Base-by-base conservation (phyloP, 2,113 vertebrate species). In the Coryphaenoides rupestris region DNA sequence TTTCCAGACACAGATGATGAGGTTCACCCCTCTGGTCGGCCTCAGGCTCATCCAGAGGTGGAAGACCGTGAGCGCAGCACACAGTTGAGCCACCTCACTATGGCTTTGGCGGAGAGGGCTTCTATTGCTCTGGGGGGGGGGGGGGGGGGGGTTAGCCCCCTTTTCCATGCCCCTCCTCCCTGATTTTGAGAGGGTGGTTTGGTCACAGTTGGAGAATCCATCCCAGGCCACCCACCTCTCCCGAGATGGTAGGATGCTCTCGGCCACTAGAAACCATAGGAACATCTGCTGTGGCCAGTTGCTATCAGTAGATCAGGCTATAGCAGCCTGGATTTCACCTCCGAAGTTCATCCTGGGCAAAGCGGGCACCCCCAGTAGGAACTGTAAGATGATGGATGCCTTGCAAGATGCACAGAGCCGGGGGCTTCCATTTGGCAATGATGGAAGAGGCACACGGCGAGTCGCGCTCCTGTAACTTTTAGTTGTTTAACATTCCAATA, bases 401-500 rank as follows among this genome's bases (percentile, higher is more conserved):
- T 4, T 55, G n/a, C 53, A 55, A 55, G 53, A 21, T 21, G 19
- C 53, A 55, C 53, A 55, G n/a, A n/a, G n/a, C n/a, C n/a, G n/a
- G n/a, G n/a, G n/a, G n/a, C n/a, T n/a, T n/a, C n/a, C n/a, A n/a
- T n/a, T n/a, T n/a, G n/a, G n/a, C n/a, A n/a, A n/a, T n/a, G n/a
- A n/a, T n/a, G n/a, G n/a, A n/a, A n/a, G n/a, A n/a, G n/a, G n/a
- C n/a, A n/a, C n/a, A n/a, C n/a, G n/a, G n/a, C n/a, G n/a, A n/a
- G n/a, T n/a, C n/a, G n/a, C n/a, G n/a, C n/a, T n/a, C n/a, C n/a
- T n/a, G n/a, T n/a, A n/a, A n/a, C n/a, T n/a, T n/a, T n/a, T n/a
- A n/a, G n/a, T n/a, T n/a, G n/a, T n/a, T n/a, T n/a, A n/a, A n/a
- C n/a, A n/a, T n/a, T n/a, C n/a, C n/a, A n/a, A n/a, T n/a, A n/a